Percentiles rank a stretch among this genome's conserved stretches.
phyloP scores from a whole-genome alignment of 2,113 vertebrate species.

The Leucopternis melanops region DNA sequence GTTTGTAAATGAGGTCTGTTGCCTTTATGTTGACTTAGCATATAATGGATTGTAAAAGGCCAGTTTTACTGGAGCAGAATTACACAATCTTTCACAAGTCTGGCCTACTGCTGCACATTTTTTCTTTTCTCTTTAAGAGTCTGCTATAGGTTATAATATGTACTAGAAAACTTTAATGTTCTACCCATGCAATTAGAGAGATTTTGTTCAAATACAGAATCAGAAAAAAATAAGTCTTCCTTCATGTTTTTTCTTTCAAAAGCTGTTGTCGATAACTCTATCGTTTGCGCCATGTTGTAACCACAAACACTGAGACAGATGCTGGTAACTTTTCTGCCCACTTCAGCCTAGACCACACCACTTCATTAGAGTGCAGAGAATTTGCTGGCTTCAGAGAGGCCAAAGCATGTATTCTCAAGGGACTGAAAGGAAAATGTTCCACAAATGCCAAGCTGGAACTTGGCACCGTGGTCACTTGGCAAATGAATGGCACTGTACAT shows the following conservation, averaged over 20 bases:
- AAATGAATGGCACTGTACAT: constrained; percentile 26
- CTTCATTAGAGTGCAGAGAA: constrained; percentile 15
- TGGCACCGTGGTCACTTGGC: constrained; percentile 29
- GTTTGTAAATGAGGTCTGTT: background rate
- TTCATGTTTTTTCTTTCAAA: background rate
- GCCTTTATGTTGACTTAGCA: background rate
- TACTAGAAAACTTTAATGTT: background rate
- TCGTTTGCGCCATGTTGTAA: background rate
- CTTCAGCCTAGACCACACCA: background rate
- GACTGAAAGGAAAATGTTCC: constrained; percentile 45
- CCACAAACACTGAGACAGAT: constrained; percentile 14
- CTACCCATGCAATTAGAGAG: background rate
- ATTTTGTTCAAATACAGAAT: background rate
- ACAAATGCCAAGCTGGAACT: constrained; percentile 56
- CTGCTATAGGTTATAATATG: background rate
- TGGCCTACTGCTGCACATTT: background rate
- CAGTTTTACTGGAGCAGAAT: background rate
- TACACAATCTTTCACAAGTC: background rate
- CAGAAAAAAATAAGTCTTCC: background rate
- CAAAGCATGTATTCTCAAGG: constrained; percentile 25
- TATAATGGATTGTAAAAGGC: background rate
- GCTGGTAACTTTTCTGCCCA: background rate
- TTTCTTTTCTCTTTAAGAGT: background rate
- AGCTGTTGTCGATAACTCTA: background rate
- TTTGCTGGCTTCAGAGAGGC: background rate